Evolutionary conservation across 2,888 invertebrate genomes (phyloP).

Genomic region (Diarsia dahlii): DNA sequence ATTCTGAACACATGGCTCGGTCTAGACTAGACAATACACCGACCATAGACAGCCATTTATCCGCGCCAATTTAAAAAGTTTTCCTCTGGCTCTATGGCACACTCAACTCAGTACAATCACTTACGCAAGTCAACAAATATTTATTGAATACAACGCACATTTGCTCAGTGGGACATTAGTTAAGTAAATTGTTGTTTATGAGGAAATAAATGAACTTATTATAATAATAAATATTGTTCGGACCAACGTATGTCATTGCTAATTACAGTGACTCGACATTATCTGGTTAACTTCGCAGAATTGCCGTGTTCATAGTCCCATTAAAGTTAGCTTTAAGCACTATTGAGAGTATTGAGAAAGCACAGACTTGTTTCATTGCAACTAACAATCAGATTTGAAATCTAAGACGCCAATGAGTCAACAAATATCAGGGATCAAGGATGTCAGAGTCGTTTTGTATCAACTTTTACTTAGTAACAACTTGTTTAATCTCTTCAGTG

Average conservation of each 20-base stretch:
- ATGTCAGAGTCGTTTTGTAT: conserved; percentile 55
- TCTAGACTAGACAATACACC: conserved; percentile 52
- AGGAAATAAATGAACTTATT: conserved; percentile 50
- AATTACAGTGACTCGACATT: conserved; percentile 41
- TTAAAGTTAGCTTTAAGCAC: conserved; percentile 35
- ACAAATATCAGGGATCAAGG: conserved; percentile 61
- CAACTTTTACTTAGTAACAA: conserved; percentile 55
- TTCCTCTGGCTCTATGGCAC: conserved; percentile 29
- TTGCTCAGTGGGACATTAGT: conserved; percentile 28
- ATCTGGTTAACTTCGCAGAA: conserved; percentile 25
- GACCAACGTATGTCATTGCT: conserved; percentile 46
- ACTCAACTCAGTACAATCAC: conserved; percentile 38
- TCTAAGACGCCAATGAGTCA: conserved; percentile 60
- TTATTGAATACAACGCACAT: conserved; percentile 18
- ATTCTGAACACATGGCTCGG: conserved; percentile 40
- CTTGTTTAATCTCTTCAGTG: conserved; percentile 44
- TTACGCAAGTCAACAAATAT: conserved; percentile 18
- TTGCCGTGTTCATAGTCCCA: conserved; percentile 15
- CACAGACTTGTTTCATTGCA: conserved; percentile 33
- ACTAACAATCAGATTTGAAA: conserved; percentile 53
- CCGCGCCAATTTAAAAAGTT: conserved; percentile 47
- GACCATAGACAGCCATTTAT: conserved; percentile 49
- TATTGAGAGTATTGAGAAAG: conserved; percentile 55
- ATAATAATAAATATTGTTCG: conserved; percentile 20
- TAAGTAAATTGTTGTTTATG: conserved; percentile 32